Conservation (phyloP, 2,113 vertebrate genomes). For the Larimichthys polyactis region DNA sequence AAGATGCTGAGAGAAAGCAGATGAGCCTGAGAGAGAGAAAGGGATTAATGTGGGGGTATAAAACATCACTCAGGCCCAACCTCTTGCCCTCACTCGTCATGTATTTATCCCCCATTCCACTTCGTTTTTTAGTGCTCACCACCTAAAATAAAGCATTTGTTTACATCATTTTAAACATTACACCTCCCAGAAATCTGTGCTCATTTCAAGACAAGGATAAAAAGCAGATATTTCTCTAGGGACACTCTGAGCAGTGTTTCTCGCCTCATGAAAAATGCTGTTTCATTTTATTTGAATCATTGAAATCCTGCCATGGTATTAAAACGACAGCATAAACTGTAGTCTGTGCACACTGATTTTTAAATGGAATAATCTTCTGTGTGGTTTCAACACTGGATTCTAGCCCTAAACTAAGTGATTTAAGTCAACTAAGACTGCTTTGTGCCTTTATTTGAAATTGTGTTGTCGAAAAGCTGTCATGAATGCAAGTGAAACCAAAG, state of each 20-base stretch:
- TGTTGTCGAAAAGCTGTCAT: not conserved
- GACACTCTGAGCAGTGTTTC: not conserved
- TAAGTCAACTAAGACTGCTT: not conserved
- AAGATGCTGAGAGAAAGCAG: slow-evolving; percentile 53
- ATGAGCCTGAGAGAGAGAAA: not conserved
- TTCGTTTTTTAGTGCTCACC: slow-evolving; percentile 35
- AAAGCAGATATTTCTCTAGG: slow-evolving; percentile 14
- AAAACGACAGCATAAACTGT: slow-evolving; percentile 14
- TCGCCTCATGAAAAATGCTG: slow-evolving; percentile 22
- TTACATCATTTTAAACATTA: slow-evolving; percentile 35
- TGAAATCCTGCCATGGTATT: not conserved
- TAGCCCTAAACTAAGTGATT: not conserved
- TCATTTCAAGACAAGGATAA: slow-evolving; percentile 26
- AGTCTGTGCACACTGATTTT: not conserved
- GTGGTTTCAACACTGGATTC: not conserved
- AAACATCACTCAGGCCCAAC: slow-evolving; percentile 57
- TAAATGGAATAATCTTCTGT: not conserved
- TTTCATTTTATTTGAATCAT: slow-evolving; percentile 14
- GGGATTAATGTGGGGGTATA: slow-evolving; percentile 47
- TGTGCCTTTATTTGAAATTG: not conserved
- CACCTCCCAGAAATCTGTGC: slow-evolving; percentile 16
- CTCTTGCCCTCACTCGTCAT: slow-evolving; percentile 36
- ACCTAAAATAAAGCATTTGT: slow-evolving; percentile 17
- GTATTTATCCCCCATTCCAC: slow-evolving; percentile 34
- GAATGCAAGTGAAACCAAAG: not conserved